Evolutionary conservation across 2,113 vertebrate genomes (phyloP).

Genomic region (Nothobranchius furzeri): DNA sequence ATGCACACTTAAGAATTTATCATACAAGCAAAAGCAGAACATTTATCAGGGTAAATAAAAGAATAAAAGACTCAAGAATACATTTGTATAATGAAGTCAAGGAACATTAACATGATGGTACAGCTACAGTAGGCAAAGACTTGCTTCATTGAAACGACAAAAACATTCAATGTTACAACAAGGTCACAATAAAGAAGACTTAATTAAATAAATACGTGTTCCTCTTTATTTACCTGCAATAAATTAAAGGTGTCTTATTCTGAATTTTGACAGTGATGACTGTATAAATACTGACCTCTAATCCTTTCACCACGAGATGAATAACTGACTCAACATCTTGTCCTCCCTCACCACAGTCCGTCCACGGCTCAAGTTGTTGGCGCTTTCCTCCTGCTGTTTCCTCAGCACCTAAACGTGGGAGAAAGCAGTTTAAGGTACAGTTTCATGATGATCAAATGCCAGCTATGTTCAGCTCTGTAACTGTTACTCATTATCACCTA

Average conservation of each 20-base stretch:
- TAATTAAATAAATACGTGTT: slow-evolving; percentile 1
- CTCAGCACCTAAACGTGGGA: slow-evolving; percentile 40
- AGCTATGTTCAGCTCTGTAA: neutral
- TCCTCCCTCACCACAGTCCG: slow-evolving; percentile 12
- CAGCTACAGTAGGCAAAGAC: slow-evolving; percentile 5
- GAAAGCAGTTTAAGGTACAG: neutral
- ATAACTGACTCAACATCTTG: slow-evolving; percentile 57
- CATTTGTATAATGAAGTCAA: slow-evolving; percentile 37
- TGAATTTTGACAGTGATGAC: neutral
- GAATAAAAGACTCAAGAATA: slow-evolving; percentile 13
- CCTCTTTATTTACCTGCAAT: neutral
- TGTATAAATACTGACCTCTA: slow-evolving; percentile 65
- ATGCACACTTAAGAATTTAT: slow-evolving; percentile 16
- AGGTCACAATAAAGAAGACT: neutral
- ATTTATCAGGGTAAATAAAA: slow-evolving; percentile 15
- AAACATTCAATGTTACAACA: slow-evolving; percentile 7
- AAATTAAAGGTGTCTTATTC: neutral
- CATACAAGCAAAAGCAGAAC: slow-evolving; percentile 15
- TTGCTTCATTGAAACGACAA: slow-evolving; percentile 16
- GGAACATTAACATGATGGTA: slow-evolving; percentile 18
- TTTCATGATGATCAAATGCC: neutral
- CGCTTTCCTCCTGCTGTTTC: slow-evolving; percentile 1
- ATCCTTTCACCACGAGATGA: slow-evolving; percentile 70
- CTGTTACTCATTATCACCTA: neutral
- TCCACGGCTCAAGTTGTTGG: slow-evolving; percentile 28